Conservation (phyloP, 2,888 invertebrate genomes). For the Protonemura montana region DNA sequence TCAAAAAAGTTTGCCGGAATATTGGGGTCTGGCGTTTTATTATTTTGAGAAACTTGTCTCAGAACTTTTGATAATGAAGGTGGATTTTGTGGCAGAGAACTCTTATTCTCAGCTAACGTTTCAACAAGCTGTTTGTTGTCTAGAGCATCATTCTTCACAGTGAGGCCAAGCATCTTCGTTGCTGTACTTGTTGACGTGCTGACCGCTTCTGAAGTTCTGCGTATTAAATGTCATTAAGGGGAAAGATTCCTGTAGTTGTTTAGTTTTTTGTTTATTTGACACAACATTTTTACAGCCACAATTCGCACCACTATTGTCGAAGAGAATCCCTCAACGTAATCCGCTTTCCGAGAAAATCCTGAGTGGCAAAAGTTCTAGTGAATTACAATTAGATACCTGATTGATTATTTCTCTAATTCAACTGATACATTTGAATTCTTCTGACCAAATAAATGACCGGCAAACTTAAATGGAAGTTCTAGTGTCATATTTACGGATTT, state of each 20-base stretch:
- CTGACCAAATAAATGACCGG: too few species aligned
- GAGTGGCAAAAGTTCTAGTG: too few species aligned
- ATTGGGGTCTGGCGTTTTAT: neutral
- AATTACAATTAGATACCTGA: too few species aligned
- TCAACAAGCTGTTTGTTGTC: neutral
- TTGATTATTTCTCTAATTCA: too few species aligned
- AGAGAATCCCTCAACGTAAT: too few species aligned
- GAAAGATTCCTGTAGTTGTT: neutral
- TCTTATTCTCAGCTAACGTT: neutral
- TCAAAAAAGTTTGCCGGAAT: neutral
- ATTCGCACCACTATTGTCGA: too few species aligned
- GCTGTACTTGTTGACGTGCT: neutral
- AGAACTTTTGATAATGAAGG: neutral
- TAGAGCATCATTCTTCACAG: neutral
- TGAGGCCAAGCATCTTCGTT: neutral
- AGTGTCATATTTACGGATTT: too few species aligned
- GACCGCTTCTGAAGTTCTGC: neutral
- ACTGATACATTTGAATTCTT: too few species aligned
- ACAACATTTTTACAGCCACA: too few species aligned
- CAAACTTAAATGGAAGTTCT: too few species aligned
- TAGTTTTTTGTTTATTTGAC: too few species aligned
- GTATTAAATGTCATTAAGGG: neutral
- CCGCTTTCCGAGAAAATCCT: too few species aligned
- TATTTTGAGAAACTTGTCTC: neutral
- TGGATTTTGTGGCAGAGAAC: neutral